These are phyloP conservation scores for Echiichthys vipera DNA, from an alignment of 2,797 vertebrate genomes.

Conservation along the genomic window DNA sequence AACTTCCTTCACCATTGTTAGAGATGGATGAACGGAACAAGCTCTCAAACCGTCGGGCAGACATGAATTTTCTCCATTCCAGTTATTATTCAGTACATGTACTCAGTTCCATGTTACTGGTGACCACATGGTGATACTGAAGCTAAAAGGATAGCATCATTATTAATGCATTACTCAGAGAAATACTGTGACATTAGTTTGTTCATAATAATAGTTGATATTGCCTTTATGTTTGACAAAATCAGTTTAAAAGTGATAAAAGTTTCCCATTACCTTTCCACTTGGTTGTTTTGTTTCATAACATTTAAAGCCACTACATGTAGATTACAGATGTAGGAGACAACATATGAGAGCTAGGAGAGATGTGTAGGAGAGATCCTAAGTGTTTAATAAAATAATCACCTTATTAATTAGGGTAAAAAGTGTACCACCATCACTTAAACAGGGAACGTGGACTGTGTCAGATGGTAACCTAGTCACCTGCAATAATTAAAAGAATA, in stretches of 20 bases:
- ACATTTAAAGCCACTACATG: no score
- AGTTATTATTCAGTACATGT: neutral
- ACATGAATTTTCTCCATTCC: neutral
- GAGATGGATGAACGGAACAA: neutral
- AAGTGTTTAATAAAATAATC: no score
- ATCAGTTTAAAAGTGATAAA: neutral
- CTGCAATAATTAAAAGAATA: no score
- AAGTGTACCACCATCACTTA: no score
- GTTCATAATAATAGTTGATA: neutral
- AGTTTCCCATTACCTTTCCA: neutral
- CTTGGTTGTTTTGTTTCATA: no score
- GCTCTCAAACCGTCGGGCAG: neutral
- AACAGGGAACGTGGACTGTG: no score
- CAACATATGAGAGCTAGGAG: no score
- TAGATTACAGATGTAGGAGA: no score
- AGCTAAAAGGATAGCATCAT: neutral
- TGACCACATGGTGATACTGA: neutral
- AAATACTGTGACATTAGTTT: neutral
- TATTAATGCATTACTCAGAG: neutral
- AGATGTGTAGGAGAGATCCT: no score
- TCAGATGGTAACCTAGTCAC: no score
- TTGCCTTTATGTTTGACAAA: neutral
- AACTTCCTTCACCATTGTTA: neutral
- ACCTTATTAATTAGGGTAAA: no score
- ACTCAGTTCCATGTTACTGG: neutral